These are phyloP conservation scores for Neodiprion lecontei DNA, from an alignment of 1,140 invertebrate genomes.

Conservation along the genomic window DNA sequence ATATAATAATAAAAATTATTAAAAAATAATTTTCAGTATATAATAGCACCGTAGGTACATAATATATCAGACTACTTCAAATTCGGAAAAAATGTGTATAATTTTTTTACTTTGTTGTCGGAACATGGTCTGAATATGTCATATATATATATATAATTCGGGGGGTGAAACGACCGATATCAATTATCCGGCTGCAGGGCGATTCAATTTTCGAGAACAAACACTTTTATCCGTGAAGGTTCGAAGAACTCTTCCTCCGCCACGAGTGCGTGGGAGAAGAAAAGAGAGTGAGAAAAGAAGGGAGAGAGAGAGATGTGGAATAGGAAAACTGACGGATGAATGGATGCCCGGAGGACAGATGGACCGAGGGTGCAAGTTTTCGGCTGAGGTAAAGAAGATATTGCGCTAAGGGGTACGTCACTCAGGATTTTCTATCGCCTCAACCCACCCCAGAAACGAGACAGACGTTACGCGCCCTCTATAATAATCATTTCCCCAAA, in stretches of 20 bases:
- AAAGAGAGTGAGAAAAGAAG: neutral
- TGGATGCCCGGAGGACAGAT: slow-evolving; percentile 1
- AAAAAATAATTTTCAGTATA: no score
- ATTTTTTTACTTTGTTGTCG: no score
- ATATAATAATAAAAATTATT: no score
- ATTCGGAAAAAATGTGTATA: no score
- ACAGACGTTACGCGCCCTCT: no score
- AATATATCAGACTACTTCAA: no score
- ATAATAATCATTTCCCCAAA: no score
- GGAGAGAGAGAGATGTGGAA: neutral
- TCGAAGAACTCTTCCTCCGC: neutral
- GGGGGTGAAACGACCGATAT: no score
- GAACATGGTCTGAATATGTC: no score
- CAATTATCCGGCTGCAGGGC: neutral
- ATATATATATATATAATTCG: no score
- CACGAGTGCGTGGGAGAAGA: neutral
- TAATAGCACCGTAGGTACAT: no score
- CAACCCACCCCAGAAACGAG: neutral
- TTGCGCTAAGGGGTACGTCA: slow-evolving; percentile 4
- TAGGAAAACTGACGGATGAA: neutral
- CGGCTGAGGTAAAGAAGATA: slow-evolving; percentile 3
- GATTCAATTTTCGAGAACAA: no score
- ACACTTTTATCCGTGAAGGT: neutral
- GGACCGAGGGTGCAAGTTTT: neutral
- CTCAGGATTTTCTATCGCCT: neutral